Conservation (phyloP, 2,797 vertebrate genomes). For the Lepus townsendii region DNA sequence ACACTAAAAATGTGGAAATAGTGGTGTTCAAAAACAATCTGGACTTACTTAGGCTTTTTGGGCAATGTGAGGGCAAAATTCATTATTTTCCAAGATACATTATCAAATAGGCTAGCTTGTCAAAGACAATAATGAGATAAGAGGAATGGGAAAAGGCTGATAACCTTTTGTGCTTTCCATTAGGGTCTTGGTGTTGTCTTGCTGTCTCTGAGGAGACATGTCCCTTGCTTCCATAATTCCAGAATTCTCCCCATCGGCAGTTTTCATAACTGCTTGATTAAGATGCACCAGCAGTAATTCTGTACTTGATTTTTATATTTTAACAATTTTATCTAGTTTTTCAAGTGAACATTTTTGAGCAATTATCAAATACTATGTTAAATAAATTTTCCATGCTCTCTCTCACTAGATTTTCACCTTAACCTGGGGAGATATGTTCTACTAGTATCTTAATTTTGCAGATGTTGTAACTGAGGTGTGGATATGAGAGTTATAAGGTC, state of each 20-base stretch:
- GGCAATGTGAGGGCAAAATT: not conserved
- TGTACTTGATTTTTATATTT: not conserved
- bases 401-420: not conserved
- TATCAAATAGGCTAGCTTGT: not conserved
- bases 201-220: not conserved
- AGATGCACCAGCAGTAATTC: not conserved
- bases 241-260: not conserved
- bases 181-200: not conserved
- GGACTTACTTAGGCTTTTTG: not conserved
- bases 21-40: not conserved
- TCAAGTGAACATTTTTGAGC: not conserved
- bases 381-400: not conserved
- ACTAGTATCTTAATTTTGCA: not conserved
- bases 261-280: slow-evolving; percentile 1
- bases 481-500: not conserved
- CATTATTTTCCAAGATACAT: not conserved
- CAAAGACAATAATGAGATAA: not conserved
- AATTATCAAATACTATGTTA: not conserved
- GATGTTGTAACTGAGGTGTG: not conserved
- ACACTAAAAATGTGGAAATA: slow-evolving; percentile 4
- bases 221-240: not conserved
- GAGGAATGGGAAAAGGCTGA: not conserved
- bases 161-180: not conserved
- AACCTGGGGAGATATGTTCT: not conserved
- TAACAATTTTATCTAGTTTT: not conserved